These are phyloP conservation scores for Lymantria monacha DNA, from an alignment of 2,888 invertebrate genomes.

Conservation along the genomic window DNA sequence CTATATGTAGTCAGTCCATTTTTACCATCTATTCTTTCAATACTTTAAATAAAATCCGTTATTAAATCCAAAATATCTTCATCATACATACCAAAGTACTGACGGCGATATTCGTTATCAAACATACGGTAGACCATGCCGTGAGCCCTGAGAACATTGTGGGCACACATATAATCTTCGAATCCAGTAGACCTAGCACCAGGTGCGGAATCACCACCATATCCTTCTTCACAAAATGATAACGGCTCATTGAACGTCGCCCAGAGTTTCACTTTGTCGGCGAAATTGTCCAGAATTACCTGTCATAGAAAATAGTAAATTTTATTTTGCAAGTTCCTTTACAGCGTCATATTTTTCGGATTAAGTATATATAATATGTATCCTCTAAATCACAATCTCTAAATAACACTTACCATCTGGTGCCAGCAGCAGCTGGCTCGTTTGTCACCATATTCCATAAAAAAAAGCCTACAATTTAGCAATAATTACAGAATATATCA, in stretches of 20 bases:
- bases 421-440: too few relatives aligned
- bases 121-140: conserved; percentile 84
- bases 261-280: conserved; percentile 78
- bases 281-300: conserved; percentile 75
- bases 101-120: conserved; percentile 59
- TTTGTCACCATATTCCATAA: too few relatives aligned
- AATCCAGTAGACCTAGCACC: conserved; percentile 73
- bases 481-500: too few relatives aligned
- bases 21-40: too few relatives aligned
- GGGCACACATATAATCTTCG: conserved; percentile 84
- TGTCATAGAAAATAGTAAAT: conserved; percentile 21
- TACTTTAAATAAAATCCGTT: too few relatives aligned
- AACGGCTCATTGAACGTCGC: conserved; percentile 85
- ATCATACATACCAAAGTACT: conserved; percentile 10
- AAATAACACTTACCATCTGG: too few relatives aligned
- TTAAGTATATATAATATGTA: neutral
- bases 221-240: conserved; percentile 70
- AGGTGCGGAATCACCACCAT: conserved; percentile 77
- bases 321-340: too few relatives aligned
- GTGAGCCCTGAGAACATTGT: conserved; percentile 85
- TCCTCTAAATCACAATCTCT: too few relatives aligned
- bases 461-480: too few relatives aligned
- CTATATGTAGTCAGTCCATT: too few relatives aligned
- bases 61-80: too few relatives aligned
- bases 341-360: neutral